Base-by-base conservation (phyloP, 2,888 invertebrate genomes). In the Thumatha senex region DNA sequence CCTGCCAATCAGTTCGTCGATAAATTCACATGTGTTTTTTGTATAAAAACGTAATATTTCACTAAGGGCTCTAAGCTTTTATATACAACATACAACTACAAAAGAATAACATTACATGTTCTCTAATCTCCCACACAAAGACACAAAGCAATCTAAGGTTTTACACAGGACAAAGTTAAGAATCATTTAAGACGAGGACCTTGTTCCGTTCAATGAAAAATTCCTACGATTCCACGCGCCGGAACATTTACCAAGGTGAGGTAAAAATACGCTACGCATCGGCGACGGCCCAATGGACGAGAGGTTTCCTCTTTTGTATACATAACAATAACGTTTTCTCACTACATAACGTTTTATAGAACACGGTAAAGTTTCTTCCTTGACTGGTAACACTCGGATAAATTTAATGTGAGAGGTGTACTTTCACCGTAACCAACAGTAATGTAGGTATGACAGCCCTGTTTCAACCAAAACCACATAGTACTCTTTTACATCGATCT, bases 201-300 rank as follows among this genome's bases (percentile, higher is more conserved):
- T 55, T 52, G 66, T 61, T 18, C 58, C 54, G 73, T 73, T 77
- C 81, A 70, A 80, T 78, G 76, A 81, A 74, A 81, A 79, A 84
- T 84, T 77, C 81, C 76, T 63, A 56, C 69, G 61, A 78, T 78
- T 72, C 78, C 72, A 57, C 56, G 54, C 56, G 59, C 65, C 72
- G 63, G 73, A 69, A 77, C 72, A 72, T 75, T 75, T 73, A 54
- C 61, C 44, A 63, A 71, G 70, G 72, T 72, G 75, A 73, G 76
- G 58, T 56, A 66, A 78, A 82, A 82, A 81, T 78, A 80, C 79
- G 78, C 64, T 61, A 64, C 56, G 56, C 46, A 46, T 41, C 50
- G 45, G 13, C 47, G 55, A 51, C 36, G 66, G 65, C 15, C n/a
- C 52, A 68, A 72, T 61, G 24, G 7, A 63, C 18, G 5, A 9